Percentiles rank a stretch among this genome's conserved stretches.
These are phyloP conservation scores for Sesia bembeciformis DNA, from an alignment of 2,888 invertebrate genomes.

Conservation along the genomic window DNA sequence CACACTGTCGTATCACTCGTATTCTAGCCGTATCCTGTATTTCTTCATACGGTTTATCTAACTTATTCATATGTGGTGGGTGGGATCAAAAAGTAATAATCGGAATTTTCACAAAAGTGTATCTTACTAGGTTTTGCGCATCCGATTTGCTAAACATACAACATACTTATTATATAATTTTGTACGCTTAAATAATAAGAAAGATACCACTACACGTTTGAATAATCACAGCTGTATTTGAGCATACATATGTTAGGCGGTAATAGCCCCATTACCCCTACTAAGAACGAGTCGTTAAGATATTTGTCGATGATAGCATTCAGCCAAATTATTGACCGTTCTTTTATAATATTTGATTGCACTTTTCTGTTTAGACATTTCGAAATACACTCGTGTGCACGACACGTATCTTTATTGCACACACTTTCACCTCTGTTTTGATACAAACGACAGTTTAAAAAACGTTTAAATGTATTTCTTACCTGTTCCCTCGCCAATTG, in stretches of 20 bases:
- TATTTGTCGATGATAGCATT: constrained; percentile 1
- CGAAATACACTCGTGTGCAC: background rate
- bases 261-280: background rate
- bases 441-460: background rate
- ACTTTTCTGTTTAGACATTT: background rate
- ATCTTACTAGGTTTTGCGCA: no score
- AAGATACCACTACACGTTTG: background rate
- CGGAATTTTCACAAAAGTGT: no score
- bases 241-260: background rate
- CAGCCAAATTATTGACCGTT: background rate
- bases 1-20: no score
- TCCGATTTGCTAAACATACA: no score
- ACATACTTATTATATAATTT: no score
- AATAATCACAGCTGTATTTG: background rate
- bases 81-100: no score
- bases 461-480: constrained; percentile 19
- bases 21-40: no score
- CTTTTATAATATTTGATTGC: background rate
- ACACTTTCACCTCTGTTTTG: background rate
- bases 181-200: no score
- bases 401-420: background rate
- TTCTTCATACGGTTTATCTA: no score
- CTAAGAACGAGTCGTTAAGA: background rate
- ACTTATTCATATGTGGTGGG: no score
- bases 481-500: constrained; percentile 94